Evolutionary conservation across 2,888 invertebrate species (phyloP).

Genomic region (Cinara cedri): DNA sequence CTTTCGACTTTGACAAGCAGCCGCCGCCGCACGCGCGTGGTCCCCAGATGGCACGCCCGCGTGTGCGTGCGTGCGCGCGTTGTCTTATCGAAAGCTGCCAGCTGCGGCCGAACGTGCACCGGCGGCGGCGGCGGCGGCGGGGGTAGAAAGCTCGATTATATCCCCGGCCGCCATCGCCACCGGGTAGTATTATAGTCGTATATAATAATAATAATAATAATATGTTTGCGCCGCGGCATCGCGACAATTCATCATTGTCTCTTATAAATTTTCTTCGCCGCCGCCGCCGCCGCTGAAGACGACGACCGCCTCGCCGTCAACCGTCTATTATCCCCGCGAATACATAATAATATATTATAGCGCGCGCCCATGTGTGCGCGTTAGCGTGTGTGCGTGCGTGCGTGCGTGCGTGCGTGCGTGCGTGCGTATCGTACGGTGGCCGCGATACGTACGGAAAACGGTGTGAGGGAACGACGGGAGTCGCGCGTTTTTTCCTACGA

Average conservation of each 20-base stretch:
- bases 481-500: no score
- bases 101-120: conserved; percentile 14
- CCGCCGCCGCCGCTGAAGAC: neutral
- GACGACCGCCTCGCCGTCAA: no score
- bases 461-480: no score
- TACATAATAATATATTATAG: no score
- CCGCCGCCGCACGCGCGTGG: neutral
- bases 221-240: neutral
- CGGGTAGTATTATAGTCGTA: conserved; percentile 1
- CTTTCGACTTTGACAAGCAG: conserved; percentile 53
- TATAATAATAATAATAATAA: no score
- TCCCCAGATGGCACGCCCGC: conserved; percentile 16
- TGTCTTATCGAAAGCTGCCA: conserved; percentile 52
- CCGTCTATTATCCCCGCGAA: no score
- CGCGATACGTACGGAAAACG: no score
- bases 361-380: no score
- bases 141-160: conserved; percentile 41
- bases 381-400: no score
- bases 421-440: no score
- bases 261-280: neutral
- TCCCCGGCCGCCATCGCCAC: conserved; percentile 22
- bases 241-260: conserved; percentile 50
- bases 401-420: no score
- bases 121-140: neutral
- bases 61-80: neutral